Conservation (phyloP, 2,113 vertebrate species). For the Marmota monax region DNA sequence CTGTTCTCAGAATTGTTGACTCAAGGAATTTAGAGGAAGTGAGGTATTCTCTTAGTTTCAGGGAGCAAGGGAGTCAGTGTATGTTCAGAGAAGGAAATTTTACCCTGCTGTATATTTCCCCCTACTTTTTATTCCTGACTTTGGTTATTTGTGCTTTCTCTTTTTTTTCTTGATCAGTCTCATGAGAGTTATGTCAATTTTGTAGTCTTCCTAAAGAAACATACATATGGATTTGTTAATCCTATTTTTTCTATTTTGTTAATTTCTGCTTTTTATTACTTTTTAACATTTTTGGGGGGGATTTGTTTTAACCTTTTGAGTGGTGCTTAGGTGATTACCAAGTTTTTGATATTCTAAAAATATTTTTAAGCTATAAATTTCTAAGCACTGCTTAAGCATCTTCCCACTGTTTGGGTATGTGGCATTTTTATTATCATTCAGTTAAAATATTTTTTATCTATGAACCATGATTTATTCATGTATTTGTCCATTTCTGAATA, state of each 20-base stretch:
- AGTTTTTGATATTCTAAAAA: conserved; percentile 43
- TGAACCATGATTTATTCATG: neutral
- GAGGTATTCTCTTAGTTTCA: neutral
- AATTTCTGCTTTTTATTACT: neutral
- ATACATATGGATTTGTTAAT: neutral
- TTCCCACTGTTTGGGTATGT: neutral
- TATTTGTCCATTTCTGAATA: neutral
- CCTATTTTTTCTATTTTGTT: neutral
- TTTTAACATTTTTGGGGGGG: neutral
- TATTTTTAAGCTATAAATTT: conserved; percentile 44
- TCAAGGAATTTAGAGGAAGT: conserved; percentile 49
- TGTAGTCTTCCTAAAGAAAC: neutral
- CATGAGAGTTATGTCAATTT: neutral
- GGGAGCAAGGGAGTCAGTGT: neutral
- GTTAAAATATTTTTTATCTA: neutral
- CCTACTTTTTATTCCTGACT: neutral
- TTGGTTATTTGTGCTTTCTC: neutral
- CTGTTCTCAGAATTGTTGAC: neutral
- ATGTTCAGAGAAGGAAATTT: neutral
- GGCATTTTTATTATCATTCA: neutral
- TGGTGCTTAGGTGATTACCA: neutral
- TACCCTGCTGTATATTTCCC: neutral
- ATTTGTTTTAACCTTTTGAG: neutral
- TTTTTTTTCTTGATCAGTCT: neutral
- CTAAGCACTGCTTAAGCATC: conserved; percentile 7